phyloP scores from a whole-genome alignment of 2,888 invertebrate species.

The Buathra laborator region DNA sequence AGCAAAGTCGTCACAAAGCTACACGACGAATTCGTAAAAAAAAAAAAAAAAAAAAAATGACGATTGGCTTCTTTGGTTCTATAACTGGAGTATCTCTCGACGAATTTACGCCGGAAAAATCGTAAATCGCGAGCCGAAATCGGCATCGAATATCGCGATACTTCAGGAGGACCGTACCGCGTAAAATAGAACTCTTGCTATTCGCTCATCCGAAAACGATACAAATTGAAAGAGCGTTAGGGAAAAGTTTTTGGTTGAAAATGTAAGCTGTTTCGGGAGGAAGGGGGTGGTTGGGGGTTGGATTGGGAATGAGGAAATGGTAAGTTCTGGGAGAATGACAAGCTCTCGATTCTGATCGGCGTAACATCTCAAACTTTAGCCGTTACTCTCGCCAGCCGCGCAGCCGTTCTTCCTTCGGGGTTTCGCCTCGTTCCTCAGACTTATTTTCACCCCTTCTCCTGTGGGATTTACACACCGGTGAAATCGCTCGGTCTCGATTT shows the following conservation, averaged over 20 bases:
- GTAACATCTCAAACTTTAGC: conserved; percentile 32
- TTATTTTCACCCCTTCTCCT: conserved; percentile 2
- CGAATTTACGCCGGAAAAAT: no score
- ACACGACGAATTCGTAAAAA: neutral
- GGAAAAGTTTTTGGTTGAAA: conserved; percentile 40
- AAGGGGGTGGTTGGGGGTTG: neutral
- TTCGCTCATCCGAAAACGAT: conserved; percentile 51
- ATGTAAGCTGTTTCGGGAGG: conserved; percentile 23
- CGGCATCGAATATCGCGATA: conserved; percentile 1
- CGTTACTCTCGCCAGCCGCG: neutral
- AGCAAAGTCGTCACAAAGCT: conserved; percentile 2
- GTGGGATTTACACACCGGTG: neutral
- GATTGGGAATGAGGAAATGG: neutral
- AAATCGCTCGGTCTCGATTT: conserved; percentile 15
- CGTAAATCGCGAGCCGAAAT: neutral
- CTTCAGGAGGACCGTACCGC: conserved; percentile 3
- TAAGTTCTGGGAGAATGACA: conserved; percentile 2
- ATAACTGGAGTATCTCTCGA: neutral
- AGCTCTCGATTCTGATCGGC: conserved; percentile 31
- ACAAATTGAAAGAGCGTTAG: conserved; percentile 52
- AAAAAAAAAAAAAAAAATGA: neutral
- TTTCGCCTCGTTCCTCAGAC: conserved; percentile 14
- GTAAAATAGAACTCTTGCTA: conserved; percentile 37
- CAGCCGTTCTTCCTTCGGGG: conserved; percentile 18
- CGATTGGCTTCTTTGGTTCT: neutral